phyloP scores from a whole-genome alignment of 2,888 invertebrate genomes.

The Trichopoda pennipes region DNA sequence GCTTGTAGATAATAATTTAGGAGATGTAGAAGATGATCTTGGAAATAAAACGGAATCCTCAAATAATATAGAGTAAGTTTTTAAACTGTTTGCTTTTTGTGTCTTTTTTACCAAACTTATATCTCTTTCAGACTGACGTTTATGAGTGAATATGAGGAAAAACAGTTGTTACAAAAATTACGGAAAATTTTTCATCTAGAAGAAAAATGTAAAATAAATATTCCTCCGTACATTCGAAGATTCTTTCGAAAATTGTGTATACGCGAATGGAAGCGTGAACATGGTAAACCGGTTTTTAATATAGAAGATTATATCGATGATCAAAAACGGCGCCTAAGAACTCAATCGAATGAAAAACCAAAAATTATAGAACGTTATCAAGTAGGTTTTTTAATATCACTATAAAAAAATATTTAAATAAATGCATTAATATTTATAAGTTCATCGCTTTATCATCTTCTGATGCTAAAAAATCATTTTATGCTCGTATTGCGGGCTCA shows the following conservation, averaged over 20 bases:
- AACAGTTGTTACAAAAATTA: constrained; percentile 75
- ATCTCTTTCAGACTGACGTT: constrained; percentile 69
- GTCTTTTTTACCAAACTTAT: neutral
- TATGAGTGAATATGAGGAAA: constrained; percentile 79
- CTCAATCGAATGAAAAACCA: constrained; percentile 59
- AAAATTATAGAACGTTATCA: constrained; percentile 79
- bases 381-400: constrained; percentile 55
- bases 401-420: neutral
- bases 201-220: constrained; percentile 72
- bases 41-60: constrained; percentile 27
- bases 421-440: constrained; percentile 59
- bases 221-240: constrained; percentile 80
- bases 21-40: constrained; percentile 52
- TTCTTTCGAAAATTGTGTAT: constrained; percentile 84
- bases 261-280: constrained; percentile 83
- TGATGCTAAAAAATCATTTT: constrained; percentile 76
- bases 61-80: constrained; percentile 50
- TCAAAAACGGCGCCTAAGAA: constrained; percentile 19
- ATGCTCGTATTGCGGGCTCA: constrained; percentile 82
- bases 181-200: constrained; percentile 74
- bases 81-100: neutral
- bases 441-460: constrained; percentile 73
- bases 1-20: constrained; percentile 75
- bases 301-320: constrained; percentile 80
- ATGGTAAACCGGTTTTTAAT: constrained; percentile 83